These are phyloP conservation scores for Ophthalmolycus amberensis DNA, from an alignment of 2,113 vertebrate species.

Conservation along the genomic window DNA sequence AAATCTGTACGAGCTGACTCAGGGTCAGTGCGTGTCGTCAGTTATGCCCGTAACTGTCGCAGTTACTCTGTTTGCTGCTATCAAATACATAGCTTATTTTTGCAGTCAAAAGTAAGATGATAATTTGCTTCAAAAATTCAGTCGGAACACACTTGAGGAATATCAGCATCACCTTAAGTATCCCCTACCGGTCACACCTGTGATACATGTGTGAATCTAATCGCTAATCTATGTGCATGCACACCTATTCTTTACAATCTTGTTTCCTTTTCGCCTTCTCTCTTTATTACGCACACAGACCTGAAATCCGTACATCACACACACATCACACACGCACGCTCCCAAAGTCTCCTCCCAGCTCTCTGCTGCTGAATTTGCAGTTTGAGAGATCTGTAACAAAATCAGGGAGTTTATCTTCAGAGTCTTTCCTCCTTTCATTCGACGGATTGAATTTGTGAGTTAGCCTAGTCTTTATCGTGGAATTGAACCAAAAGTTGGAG, in stretches of 20 bases:
- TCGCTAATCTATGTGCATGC: conserved; percentile 20
- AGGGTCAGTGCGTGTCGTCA: neutral
- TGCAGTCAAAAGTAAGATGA: neutral
- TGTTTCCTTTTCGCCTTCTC: conserved; percentile 9
- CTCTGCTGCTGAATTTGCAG: conserved; percentile 14
- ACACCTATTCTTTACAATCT: neutral
- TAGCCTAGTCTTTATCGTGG: conserved; percentile 6
- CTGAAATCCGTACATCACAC: neutral
- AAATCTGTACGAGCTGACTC: neutral
- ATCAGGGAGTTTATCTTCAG: conserved; percentile 23
- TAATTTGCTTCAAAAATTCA: conserved; percentile 21
- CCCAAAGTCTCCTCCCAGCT: conserved; percentile 11
- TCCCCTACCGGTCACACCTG: neutral
- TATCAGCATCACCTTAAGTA: neutral
- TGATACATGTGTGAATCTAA: neutral
- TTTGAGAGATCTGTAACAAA: neutral
- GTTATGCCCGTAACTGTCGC: neutral
- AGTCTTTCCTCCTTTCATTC: neutral
- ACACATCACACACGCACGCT: conserved; percentile 18
- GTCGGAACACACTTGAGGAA: neutral
- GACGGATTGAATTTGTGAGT: neutral
- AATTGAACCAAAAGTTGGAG: conserved; percentile 10
- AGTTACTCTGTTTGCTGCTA: neutral
- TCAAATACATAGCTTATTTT: neutral
- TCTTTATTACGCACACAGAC: conserved; percentile 7